Percentiles rank a stretch among this genome's conserved stretches.
phyloP scores from a whole-genome alignment of 2,797 vertebrate genomes.

The Xiphophorus birchmanni region DNA sequence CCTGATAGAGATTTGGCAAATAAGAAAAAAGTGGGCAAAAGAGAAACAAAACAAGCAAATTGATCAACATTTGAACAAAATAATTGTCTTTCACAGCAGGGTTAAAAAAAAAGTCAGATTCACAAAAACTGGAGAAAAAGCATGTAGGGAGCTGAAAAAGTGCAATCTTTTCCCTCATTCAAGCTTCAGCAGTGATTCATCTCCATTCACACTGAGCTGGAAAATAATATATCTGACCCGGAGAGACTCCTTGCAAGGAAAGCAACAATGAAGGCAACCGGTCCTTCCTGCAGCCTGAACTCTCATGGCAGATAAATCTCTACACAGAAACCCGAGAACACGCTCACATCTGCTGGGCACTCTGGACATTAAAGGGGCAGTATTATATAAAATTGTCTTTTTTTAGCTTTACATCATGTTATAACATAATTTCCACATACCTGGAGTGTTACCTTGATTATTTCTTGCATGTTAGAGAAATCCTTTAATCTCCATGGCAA shows the following conservation, averaged over 20 bases:
- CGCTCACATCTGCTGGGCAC: conserved; percentile 30
- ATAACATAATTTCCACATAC: too few relatives aligned
- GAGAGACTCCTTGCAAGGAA: conserved; percentile 27
- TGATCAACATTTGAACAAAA: background rate
- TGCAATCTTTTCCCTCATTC: conserved; percentile 27
- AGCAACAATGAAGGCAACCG: conserved; percentile 27
- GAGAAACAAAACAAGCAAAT: background rate
- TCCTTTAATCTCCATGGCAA: too few relatives aligned
- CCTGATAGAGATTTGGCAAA: background rate
- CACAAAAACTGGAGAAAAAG: background rate
- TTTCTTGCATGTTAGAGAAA: too few relatives aligned
- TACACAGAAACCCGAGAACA: background rate
- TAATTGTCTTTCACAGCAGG: background rate
- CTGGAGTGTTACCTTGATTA: too few relatives aligned
- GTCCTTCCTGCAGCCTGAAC: conserved; percentile 14
- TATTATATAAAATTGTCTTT: too few relatives aligned
- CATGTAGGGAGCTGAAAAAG: conserved; percentile 6
- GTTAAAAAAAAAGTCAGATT: background rate
- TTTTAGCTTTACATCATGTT: too few relatives aligned
- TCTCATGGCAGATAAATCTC: conserved; percentile 32
- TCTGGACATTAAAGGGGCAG: conserved; percentile 1
- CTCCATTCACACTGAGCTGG: conserved; percentile 41
- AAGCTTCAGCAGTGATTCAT: conserved; percentile 28
- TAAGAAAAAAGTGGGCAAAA: background rate
- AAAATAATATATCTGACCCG: conserved; percentile 43